These are phyloP conservation scores for Amphimallon solstitiale DNA, from an alignment of 2,888 invertebrate species.

Conservation along the genomic window DNA sequence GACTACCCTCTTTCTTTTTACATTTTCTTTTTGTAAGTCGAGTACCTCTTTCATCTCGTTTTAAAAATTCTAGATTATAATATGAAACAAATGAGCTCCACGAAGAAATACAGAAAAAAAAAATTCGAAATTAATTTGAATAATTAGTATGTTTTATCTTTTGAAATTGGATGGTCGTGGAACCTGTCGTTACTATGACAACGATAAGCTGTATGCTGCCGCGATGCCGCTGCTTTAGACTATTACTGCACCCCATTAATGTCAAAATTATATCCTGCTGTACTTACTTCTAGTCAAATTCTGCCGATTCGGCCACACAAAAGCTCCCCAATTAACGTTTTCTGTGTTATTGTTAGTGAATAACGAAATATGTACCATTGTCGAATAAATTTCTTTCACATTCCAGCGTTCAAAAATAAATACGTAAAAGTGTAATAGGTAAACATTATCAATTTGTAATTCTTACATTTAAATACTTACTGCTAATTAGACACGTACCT, in stretches of 20 bases:
- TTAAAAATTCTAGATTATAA: neutral
- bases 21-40: neutral
- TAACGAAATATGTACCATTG: conserved; percentile 26
- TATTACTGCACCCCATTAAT: conserved; percentile 48
- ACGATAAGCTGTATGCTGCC: conserved; percentile 46
- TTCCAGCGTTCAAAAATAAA: no score
- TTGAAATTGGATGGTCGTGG: conserved; percentile 26
- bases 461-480: no score
- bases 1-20: neutral
- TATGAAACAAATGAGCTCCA: neutral
- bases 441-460: no score
- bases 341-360: conserved; percentile 33
- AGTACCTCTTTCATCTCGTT: neutral
- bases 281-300: conserved; percentile 35
- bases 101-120: neutral
- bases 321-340: conserved; percentile 36
- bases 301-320: conserved; percentile 39
- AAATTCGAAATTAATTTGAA: conserved; percentile 28
- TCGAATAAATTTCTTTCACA: neutral
- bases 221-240: conserved; percentile 46
- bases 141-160: conserved; percentile 34
- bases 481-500: no score
- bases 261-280: conserved; percentile 47
- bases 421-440: no score
- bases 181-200: conserved; percentile 45